Evolutionary conservation across 1,140 invertebrate genomes (phyloP).

Genomic region (Tenebrio molitor): DNA sequence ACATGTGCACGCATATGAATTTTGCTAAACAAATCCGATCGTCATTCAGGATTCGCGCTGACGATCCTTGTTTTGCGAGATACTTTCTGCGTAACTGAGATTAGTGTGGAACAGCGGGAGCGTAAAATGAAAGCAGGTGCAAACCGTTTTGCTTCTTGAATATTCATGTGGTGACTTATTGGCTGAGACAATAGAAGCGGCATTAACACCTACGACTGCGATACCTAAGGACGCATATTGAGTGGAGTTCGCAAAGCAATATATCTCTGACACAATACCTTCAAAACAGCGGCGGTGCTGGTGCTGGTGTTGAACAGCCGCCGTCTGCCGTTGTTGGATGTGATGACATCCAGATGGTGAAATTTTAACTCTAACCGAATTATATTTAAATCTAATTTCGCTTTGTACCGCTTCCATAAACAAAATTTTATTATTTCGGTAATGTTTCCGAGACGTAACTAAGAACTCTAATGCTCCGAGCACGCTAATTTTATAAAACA

Average conservation of each 20-base stretch:
- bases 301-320: constrained; percentile 17
- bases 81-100: constrained; percentile 22
- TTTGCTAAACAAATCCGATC: neutral
- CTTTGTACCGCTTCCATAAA: constrained; percentile 26
- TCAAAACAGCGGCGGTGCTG: constrained; percentile 30
- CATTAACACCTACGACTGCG: constrained; percentile 48
- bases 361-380: constrained; percentile 37
- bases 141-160: constrained; percentile 50
- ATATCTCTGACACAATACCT: constrained; percentile 47
- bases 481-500: neutral
- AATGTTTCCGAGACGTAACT: neutral
- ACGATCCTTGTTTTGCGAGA: constrained; percentile 6
- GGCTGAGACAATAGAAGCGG: constrained; percentile 49
- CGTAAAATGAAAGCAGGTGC: constrained; percentile 48
- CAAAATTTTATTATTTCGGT: constrained; percentile 22
- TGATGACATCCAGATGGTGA: constrained; percentile 27
- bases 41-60: neutral
- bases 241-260: constrained; percentile 47
- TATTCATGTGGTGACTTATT: constrained; percentile 54
- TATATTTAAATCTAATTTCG: constrained; percentile 34
- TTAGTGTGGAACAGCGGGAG: constrained; percentile 21
- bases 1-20: neutral
- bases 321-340: neutral
- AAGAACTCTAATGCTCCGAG: neutral
- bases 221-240: constrained; percentile 48